Evolutionary conservation across 1,140 invertebrate species (phyloP), one percentile per base, ranked within the genome.

Genomic region (Charaxes varanes): DNA sequence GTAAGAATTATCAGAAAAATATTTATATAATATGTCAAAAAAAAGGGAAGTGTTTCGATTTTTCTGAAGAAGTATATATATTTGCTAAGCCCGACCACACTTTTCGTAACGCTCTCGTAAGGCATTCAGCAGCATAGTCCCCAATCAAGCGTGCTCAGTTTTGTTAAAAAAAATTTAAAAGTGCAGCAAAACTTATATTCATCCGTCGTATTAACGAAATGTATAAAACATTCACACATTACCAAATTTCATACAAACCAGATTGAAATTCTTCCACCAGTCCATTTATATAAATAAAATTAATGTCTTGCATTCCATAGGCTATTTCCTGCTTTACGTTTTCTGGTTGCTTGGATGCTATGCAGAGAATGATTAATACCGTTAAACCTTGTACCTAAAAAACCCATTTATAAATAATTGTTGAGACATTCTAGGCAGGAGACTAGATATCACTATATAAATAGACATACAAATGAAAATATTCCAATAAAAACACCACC

Each of bases 401-500:
- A 7, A 24, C n/a, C n/a, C n/a, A n/a, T n/a, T 7, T 6, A 16
- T 32, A 15, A 16, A 17, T 32, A 32, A 2, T 2, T 5, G 19
- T 8, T 1, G 8, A 22, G 6, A 32, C 12, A 16, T 6, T 6
- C n/a, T n/a, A n/a, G n/a, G n/a, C n/a, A n/a, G n/a, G n/a, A n/a
- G n/a, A n/a, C n/a, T n/a, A 7, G 3, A 32, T 32, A 8, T 11
- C 5, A 31, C 6, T n/a, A 31, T n/a, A n/a, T n/a, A n/a, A n/a
- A 18, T 23, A 32, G 21, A 45, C 54, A 32, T 62, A 81, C 77
- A 17, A 68, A 41, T 34, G 71, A 78, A 51, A 66, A 71, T 32
- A 64, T 24, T 13, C 61, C 68, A 27, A 77, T 78, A 1, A 81
- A 32, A 48, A 81, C 73, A 16, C 71, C 77, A 13, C 70, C 73